Evolutionary conservation across 2,888 invertebrate species (phyloP), one percentile per base, ranked within the genome.

Genomic region (Entomobrya multifasciata): DNA sequence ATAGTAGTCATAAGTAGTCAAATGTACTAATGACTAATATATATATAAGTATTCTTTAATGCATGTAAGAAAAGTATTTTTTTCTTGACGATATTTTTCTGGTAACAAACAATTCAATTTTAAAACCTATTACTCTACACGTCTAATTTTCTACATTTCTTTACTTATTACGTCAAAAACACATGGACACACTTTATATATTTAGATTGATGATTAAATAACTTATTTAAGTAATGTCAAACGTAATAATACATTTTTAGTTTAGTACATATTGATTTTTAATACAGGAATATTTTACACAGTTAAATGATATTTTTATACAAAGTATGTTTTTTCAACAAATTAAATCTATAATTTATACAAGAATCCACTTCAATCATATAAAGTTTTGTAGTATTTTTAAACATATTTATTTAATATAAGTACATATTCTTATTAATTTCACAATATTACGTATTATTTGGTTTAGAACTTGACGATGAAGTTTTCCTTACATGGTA

Each of bases 361-460:
- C 20, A 55, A 55, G 60, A 62, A 15, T 62, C 60, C 27, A 62
- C 60, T 62, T 62, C 30, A 62, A 30, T 62, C n/a, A n/a, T 11
- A 62, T 27, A 62, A 30, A 62, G 65, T 20, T 65, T 62, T 62
- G 30, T 62, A 62, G 30, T n/a, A 13, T 62, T 65, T 65, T 41
- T 17, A 17, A 17, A 27, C 25, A 41, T 10, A 65, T 36, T 17
- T 65, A 36, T 65, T 41, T 36, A 30, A 1, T 2, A 62, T 57
- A 25, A 22, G 22, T 10, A 22, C 15, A n/a, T 55, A 55, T 20
- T 22, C 13, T 13, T 60, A 60, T 17, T 65, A 36, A 65, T 65
- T 65, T 65, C 65, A 65, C 65, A 65, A 65, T 36, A 65, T 65
- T 65, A 65, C 65, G 41, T 30, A 62, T 62, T 65, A 41, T 65